Conservation (phyloP, 2,888 invertebrate species). For the Lasioglossum marginatum region DNA sequence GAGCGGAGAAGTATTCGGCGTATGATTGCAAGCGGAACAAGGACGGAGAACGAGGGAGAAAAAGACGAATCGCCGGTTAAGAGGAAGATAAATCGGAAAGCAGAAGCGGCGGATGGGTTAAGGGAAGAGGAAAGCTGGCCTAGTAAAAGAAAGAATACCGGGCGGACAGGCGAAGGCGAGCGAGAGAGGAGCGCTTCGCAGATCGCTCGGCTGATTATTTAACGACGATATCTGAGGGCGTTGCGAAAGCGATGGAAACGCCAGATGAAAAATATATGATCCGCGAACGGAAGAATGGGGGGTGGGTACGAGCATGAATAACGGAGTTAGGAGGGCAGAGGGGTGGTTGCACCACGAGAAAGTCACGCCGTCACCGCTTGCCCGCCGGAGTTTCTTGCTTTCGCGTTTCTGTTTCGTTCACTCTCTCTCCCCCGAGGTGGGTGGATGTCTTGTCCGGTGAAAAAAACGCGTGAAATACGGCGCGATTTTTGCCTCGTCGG, state of each 20-base stretch:
- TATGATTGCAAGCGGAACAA: neutral
- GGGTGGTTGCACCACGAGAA: conserved; percentile 39
- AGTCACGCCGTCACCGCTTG: conserved; percentile 47
- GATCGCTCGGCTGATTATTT: conserved; percentile 60
- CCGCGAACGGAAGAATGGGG: conserved; percentile 42
- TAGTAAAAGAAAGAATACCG: neutral
- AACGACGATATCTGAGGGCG: conserved; percentile 59
- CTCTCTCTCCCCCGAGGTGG: neutral
- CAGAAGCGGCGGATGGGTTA: neutral
- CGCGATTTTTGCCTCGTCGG: conserved; percentile 26
- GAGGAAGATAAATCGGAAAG: conserved; percentile 20
- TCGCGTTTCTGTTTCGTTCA: conserved; percentile 52
- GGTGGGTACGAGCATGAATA: conserved; percentile 53
- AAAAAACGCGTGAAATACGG: conserved; percentile 31
- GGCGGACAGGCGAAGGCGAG: conserved; percentile 17
- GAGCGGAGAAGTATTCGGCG: neutral
- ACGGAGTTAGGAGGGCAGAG: conserved; percentile 30
- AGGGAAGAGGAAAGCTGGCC: neutral
- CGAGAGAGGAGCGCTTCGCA: conserved; percentile 28
- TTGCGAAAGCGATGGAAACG: conserved; percentile 46
- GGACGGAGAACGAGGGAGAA: neutral
- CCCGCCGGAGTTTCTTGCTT: conserved; percentile 36
- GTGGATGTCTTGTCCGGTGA: conserved; percentile 15
- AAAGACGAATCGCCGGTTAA: conserved; percentile 29
- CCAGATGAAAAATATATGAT: conserved; percentile 58